A percentile compares a stretch with the other conserved stretches of the same genome.
These are phyloP conservation scores for Toxonevra muliebris DNA, from an alignment of 2,888 invertebrate genomes.

Conservation along the genomic window DNA sequence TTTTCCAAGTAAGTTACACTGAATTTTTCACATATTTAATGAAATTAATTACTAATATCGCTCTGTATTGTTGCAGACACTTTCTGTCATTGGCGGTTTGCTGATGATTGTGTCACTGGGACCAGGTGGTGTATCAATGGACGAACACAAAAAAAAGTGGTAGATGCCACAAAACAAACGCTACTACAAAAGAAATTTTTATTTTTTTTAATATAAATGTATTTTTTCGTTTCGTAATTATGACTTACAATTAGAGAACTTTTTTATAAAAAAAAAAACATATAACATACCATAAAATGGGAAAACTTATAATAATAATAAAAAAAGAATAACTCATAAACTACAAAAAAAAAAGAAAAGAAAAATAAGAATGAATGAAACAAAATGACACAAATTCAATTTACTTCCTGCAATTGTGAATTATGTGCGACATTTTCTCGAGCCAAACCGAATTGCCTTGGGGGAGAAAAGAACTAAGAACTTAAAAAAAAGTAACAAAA, in stretches of 20 bases:
- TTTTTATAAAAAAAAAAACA: conserved; percentile 38
- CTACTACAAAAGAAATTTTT: conserved; percentile 27
- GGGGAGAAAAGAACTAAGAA: not conserved
- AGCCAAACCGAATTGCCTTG: not conserved
- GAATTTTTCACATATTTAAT: not conserved
- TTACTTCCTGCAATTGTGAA: not conserved
- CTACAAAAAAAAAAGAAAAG: conserved; percentile 17
- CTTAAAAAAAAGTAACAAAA: too few relatives aligned
- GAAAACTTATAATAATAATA: conserved; percentile 36
- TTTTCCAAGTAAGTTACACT: conserved; percentile 94
- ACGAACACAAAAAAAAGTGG: conserved; percentile 98
- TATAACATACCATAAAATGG: conserved; percentile 41
- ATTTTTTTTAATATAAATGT: conserved; percentile 41
- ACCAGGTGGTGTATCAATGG: conserved; percentile 99
- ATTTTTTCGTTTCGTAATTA: conserved; percentile 39
- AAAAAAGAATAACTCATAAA: conserved; percentile 19
- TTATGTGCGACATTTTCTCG: not conserved
- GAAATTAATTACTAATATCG: not conserved
- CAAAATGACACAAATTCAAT: not conserved
- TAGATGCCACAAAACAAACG: conserved; percentile 46
- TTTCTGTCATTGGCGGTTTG: conserved; percentile 98
- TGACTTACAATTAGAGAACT: conserved; percentile 28
- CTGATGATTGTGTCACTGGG: conserved; percentile 98
- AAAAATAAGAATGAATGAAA: conserved; percentile 20
- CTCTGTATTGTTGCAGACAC: conserved; percentile 77